Base-by-base conservation (phyloP, 2,113 vertebrate genomes). In the Isichthys henryi region DNA sequence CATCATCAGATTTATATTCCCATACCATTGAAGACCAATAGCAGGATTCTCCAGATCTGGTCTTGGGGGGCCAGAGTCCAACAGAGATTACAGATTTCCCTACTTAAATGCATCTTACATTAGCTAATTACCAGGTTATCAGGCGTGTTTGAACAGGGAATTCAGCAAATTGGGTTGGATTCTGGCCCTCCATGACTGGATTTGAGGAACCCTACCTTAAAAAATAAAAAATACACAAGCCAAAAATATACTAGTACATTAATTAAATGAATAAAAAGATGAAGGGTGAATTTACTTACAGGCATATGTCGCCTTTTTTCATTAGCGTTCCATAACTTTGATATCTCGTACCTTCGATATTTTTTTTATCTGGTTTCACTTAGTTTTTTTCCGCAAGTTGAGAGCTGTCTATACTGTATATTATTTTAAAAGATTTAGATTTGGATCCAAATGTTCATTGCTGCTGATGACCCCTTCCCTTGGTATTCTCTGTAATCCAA, bases 401-500 rank as follows among this genome's bases (percentile, higher is more conserved):
- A 39, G 11, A 39, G 0, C 86, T 58, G 4, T 2, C n/a, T n/a
- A n/a, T 56, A 17, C 85, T 52, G n/a, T n/a, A 35, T n/a, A 35
- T 17, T 52, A 27, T 35, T 53, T 86, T 21, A n/a, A 48, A n/a
- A 83, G 80, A 35, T 52, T 56, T 52, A 15, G 45, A 50, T 86
- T 50, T 86, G 48, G 49, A 86, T 45, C 86, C 17, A 5, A 45
- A 15, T n/a, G 56, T 92, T 91, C 89, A 13, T 95, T 95, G 95
- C 45, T 31, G 62, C 62, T 31, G n/a, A 10, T 70, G 62, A 70
- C 17, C 62, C 5, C 43, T 35, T 53, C 27, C 31, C n/a, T 27
- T 62, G 21, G 77, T 46, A 45, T 84, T 35, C 46, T 53, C 5
- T 82, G 1, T 43, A 82, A 83, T 66, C 46, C 50, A 21, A 56